These are phyloP conservation scores for Heterotilapia buettikoferi DNA, from an alignment of 2,113 vertebrate genomes.

Conservation along the genomic window DNA sequence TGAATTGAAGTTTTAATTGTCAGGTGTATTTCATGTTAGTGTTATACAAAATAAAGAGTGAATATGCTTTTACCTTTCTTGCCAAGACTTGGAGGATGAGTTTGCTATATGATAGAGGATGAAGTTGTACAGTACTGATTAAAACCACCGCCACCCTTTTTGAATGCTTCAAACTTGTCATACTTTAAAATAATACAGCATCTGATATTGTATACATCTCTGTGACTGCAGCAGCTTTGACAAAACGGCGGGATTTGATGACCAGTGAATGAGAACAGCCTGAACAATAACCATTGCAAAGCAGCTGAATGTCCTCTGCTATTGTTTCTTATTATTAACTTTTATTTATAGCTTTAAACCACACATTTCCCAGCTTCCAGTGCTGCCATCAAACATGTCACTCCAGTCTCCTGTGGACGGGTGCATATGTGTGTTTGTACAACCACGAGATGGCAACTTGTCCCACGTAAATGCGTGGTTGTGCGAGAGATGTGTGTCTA, in stretches of 20 bases:
- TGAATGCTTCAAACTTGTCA: neutral
- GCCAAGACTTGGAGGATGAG: neutral
- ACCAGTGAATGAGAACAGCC: neutral
- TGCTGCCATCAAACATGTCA: neutral
- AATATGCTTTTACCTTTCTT: neutral
- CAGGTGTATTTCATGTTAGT: neutral
- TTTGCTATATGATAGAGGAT: neutral
- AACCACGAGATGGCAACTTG: neutral
- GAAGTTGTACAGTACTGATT: neutral
- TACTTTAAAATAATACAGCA: neutral
- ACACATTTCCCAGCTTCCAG: neutral
- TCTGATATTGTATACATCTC: neutral
- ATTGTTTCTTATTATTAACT: neutral
- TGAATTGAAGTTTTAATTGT: neutral
- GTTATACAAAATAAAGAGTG: neutral
- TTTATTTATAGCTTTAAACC: neutral
- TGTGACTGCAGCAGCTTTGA: neutral
- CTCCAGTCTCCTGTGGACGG: neutral
- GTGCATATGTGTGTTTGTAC: neutral
- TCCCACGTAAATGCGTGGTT: neutral
- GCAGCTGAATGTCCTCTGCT: neutral
- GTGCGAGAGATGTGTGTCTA: neutral
- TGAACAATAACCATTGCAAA: neutral
- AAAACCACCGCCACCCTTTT: fast-evolving
- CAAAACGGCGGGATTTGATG: neutral